These are phyloP conservation scores for Aurelia sp. DNA, from an alignment of 30 jellyfish, hydroid and myxozoan genomes.

Conservation along the genomic window DNA sequence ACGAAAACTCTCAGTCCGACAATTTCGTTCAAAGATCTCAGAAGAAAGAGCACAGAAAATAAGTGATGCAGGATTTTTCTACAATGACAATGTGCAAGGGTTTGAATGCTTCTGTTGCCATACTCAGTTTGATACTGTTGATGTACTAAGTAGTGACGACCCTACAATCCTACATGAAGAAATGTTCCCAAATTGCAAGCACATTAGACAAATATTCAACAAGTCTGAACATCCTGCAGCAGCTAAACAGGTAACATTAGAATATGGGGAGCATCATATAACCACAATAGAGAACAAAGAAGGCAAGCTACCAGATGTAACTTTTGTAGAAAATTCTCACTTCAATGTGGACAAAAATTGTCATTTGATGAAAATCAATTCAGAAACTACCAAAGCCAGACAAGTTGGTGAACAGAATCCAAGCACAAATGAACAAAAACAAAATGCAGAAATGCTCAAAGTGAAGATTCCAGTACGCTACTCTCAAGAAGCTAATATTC, in stretches of 20 bases:
- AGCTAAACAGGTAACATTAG: too few relatives aligned
- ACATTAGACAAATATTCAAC: background rate
- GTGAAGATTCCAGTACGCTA: too few relatives aligned
- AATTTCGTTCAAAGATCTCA: background rate
- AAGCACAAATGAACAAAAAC: background rate
- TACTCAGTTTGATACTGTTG: slow-evolving; percentile 31
- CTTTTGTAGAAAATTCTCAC: too few relatives aligned
- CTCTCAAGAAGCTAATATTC: too few relatives aligned
- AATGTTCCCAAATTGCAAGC: slow-evolving; percentile 1
- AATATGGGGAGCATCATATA: too few relatives aligned
- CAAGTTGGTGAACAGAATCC: background rate
- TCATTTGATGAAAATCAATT: background rate
- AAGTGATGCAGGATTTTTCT: slow-evolving; percentile 36
- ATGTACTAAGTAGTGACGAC: slow-evolving; percentile 11
- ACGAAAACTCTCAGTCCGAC: background rate
- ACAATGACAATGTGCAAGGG: background rate
- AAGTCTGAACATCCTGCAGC: too few relatives aligned
- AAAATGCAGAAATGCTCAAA: background rate
- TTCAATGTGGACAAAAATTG: background rate
- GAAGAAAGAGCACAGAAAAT: background rate
- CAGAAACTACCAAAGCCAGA: background rate
- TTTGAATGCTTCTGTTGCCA: slow-evolving; percentile 50
- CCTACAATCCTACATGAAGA: slow-evolving; percentile 20
- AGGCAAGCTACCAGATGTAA: too few relatives aligned
- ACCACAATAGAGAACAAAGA: too few relatives aligned